These are phyloP conservation scores for Tragelaphus oryx DNA, from an alignment of 2,797 vertebrate genomes.

Conservation along the genomic window DNA sequence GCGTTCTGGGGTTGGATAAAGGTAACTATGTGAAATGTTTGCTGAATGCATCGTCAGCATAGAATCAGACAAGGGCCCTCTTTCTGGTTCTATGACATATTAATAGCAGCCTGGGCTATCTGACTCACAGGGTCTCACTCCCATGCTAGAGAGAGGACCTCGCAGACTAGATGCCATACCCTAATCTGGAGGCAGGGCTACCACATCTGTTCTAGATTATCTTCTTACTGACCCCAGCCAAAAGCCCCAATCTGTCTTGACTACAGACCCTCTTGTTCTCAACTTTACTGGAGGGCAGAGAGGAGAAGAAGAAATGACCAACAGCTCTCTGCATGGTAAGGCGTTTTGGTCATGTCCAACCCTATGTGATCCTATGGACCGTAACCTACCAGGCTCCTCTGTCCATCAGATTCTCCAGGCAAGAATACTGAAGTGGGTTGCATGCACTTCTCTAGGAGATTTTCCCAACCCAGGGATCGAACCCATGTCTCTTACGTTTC, in stretches of 20 bases:
- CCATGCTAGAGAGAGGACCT: neutral
- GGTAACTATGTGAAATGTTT: neutral
- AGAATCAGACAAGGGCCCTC: neutral
- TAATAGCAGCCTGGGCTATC: neutral
- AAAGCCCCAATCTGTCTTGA: neutral
- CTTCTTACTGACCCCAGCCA: neutral
- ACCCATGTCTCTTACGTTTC: neutral
- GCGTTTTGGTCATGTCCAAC: neutral
- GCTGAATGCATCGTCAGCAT: neutral
- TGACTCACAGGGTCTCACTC: rapidly evolving
- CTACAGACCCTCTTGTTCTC: neutral
- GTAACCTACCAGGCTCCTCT: neutral
- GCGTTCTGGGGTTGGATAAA: neutral
- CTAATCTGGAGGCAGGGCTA: neutral
- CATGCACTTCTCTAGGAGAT: neutral
- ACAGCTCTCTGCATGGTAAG: neutral
- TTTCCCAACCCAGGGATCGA: neutral
- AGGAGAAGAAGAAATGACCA: neutral
- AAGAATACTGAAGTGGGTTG: neutral
- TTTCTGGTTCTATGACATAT: neutral
- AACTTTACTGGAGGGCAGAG: neutral
- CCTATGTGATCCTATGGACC: neutral
- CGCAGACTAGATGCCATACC: neutral
- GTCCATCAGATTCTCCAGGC: neutral
- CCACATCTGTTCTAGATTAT: neutral